Evolutionary conservation across 2,797 vertebrate genomes (phyloP).

Genomic region (Podarcis lilfordi): DNA sequence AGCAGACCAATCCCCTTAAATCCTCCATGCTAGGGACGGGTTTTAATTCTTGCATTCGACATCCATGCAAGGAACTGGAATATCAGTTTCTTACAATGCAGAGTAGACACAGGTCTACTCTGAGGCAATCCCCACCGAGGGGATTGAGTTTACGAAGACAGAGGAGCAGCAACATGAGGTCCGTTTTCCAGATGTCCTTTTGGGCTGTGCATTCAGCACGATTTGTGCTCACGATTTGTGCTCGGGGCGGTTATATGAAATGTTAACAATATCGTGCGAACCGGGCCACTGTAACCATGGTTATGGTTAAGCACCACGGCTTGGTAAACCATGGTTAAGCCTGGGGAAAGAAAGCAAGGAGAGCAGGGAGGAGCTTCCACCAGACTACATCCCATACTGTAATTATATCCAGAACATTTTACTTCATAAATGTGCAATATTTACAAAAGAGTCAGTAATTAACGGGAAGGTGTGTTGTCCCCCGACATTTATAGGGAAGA

Average conservation of each 20-base stretch:
- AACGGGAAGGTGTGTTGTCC: neutral
- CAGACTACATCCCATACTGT: no score
- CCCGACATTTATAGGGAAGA: neutral
- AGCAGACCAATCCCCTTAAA: constrained; percentile 37
- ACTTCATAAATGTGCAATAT: no score
- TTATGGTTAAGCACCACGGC: neutral
- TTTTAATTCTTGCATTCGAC: constrained; percentile 41
- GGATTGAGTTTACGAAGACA: no score
- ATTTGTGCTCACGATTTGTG: no score
- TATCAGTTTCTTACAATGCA: no score
- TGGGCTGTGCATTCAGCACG: no score
- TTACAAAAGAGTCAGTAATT: neutral
- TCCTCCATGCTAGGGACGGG: constrained; percentile 41
- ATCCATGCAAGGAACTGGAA: constrained; percentile 34
- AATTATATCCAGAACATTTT: neutral
- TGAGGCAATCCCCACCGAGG: neutral
- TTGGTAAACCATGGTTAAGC: neutral
- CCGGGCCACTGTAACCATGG: no score
- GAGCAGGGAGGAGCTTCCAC: no score
- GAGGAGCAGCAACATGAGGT: no score
- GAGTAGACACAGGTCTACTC: neutral
- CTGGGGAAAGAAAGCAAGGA: neutral
- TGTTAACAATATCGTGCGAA: no score
- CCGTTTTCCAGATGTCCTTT: no score
- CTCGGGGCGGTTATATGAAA: no score